Conservation (phyloP, 1,140 invertebrate species). For the Aradophagus sp. region DNA sequence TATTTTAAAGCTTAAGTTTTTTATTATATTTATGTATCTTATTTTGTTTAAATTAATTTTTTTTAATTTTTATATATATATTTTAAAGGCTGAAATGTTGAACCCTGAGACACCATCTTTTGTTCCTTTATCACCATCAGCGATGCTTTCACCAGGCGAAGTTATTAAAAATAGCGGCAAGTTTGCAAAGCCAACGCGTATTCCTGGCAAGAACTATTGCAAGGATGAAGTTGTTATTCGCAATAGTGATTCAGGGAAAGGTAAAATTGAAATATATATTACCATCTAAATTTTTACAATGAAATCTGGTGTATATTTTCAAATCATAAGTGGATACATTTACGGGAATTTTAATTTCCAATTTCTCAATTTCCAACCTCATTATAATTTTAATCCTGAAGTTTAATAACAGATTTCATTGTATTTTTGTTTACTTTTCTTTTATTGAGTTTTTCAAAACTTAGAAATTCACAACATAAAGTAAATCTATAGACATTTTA, state of each 20-base stretch:
- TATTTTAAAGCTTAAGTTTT: not conserved
- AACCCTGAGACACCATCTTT: slow-evolving; percentile 64
- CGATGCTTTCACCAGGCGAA: slow-evolving; percentile 84
- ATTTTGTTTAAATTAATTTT: slow-evolving; percentile 4
- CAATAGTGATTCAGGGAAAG: slow-evolving; percentile 95
- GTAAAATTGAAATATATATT: slow-evolving; percentile 73
- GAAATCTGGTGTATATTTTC: too few species aligned
- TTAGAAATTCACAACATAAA: too few species aligned
- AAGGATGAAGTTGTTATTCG: slow-evolving; percentile 95
- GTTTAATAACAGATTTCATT: too few species aligned
- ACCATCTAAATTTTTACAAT: too few species aligned
- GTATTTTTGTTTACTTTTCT: too few species aligned
- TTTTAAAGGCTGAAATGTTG: slow-evolving; percentile 57
- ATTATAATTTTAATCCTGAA: too few species aligned
- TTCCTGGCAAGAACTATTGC: slow-evolving; percentile 92
- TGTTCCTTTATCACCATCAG: slow-evolving; percentile 54
- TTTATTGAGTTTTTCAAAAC: too few species aligned
- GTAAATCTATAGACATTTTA: too few species aligned
- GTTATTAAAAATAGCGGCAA: slow-evolving; percentile 91
- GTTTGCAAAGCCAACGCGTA: slow-evolving; percentile 90
- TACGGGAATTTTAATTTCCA: too few species aligned
- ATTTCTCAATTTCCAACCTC: too few species aligned
- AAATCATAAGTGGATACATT: too few species aligned
- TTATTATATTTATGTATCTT: too few species aligned
- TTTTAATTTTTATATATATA: not conserved